These are phyloP conservation scores for Spodoptera exigua DNA, from an alignment of 2,888 invertebrate genomes.

Conservation along the genomic window DNA sequence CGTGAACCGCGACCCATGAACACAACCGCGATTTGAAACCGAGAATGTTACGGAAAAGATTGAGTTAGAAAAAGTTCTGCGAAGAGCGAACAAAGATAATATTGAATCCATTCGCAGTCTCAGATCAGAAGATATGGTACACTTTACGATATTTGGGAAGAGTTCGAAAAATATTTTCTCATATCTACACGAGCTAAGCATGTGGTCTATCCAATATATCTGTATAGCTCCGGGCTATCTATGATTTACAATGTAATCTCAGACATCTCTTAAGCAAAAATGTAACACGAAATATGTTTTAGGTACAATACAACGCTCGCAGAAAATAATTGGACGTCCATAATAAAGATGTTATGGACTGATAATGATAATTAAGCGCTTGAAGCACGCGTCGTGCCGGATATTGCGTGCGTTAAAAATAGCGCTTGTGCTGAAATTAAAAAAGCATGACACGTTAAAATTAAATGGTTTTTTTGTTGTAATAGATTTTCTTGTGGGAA, in stretches of 20 bases:
- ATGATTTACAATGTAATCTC: slow-evolving; percentile 37
- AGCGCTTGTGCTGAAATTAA: slow-evolving; percentile 6
- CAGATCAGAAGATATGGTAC: not conserved
- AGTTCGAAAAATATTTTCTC: slow-evolving; percentile 24
- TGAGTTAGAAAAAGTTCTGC: too few relatives aligned
- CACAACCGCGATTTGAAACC: too few relatives aligned
- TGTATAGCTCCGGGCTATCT: slow-evolving; percentile 34
- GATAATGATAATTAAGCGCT: slow-evolving; percentile 13
- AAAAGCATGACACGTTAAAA: slow-evolving; percentile 13
- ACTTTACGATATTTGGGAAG: not conserved
- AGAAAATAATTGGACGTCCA: slow-evolving; percentile 10
- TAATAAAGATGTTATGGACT: slow-evolving; percentile 9
- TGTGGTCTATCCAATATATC: slow-evolving; percentile 47
- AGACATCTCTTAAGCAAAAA: slow-evolving; percentile 16
- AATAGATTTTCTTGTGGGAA: too few relatives aligned
- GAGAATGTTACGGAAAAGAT: too few relatives aligned
- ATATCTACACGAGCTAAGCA: slow-evolving; percentile 32
- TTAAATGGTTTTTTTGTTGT: not conserved
- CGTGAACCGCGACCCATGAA: too few relatives aligned
- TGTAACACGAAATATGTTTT: slow-evolving; percentile 3
- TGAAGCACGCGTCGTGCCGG: slow-evolving; percentile 19
- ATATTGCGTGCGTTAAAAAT: slow-evolving; percentile 21
- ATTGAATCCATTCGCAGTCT: too few relatives aligned
- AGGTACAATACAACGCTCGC: slow-evolving; percentile 24
- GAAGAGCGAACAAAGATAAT: too few relatives aligned